Evolutionary conservation across 2,113 vertebrate species (phyloP).

Genomic region (Tragelaphus buxtoni): DNA sequence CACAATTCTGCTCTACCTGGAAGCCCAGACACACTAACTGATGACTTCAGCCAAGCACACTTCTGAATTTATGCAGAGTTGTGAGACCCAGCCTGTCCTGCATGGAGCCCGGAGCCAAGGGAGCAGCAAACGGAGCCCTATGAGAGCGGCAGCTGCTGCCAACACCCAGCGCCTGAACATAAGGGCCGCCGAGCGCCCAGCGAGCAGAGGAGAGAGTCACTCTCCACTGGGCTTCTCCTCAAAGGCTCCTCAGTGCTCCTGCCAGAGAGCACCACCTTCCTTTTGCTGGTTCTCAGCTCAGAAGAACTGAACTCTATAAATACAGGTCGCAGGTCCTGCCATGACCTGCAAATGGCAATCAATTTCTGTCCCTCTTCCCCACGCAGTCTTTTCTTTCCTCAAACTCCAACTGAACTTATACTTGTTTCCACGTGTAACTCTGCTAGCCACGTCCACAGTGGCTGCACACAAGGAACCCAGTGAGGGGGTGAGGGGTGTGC

Average conservation of each 20-base stretch:
- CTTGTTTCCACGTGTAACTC: not conserved
- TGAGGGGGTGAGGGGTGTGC: not conserved
- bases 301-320: not conserved
- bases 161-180: fast-evolving
- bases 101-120: not conserved
- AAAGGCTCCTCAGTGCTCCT: not conserved
- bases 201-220: fast-evolving
- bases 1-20: not conserved
- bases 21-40: not conserved
- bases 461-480: fast-evolving
- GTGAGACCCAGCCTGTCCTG: not conserved
- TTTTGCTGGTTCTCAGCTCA: not conserved
- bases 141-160: fast-evolving
- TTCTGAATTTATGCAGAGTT: fast-evolving
- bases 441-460: fast-evolving
- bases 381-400: not conserved
- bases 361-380: not conserved
- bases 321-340: not conserved
- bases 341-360: fast-evolving
- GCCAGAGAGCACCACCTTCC: not conserved
- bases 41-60: not conserved
- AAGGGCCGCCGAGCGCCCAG: fast-evolving
- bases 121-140: fast-evolving
- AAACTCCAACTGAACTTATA: not conserved
- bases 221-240: not conserved